Conservation (phyloP, 2,888 invertebrate species). For the Athalia rosae region DNA sequence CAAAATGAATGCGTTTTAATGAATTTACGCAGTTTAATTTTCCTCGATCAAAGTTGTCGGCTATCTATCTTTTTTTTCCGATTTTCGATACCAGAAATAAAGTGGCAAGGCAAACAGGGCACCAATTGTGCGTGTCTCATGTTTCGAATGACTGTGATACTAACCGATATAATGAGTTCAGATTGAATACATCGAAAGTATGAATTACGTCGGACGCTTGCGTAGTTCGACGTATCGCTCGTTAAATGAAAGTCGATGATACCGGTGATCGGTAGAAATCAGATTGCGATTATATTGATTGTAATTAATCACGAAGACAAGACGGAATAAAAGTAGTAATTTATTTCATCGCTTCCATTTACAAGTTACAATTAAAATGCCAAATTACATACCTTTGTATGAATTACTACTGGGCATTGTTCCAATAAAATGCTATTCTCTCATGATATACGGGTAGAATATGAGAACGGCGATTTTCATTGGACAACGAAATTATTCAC, state of each 20-base stretch:
- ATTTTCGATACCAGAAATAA: too few relatives aligned
- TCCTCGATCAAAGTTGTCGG: background rate
- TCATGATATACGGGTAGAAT: slow-evolving; percentile 15
- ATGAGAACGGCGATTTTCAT: background rate
- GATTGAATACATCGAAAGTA: too few relatives aligned
- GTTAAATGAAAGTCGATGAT: background rate
- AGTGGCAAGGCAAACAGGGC: too few relatives aligned
- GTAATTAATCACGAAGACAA: slow-evolving; percentile 8
- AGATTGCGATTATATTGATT: slow-evolving; percentile 12
- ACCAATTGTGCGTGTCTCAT: too few relatives aligned
- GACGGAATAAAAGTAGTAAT: slow-evolving; percentile 2
- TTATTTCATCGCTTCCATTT: slow-evolving; percentile 13
- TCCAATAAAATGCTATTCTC: slow-evolving; percentile 9
- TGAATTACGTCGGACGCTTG: background rate
- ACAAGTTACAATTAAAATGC: slow-evolving; percentile 22
- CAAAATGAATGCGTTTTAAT: slow-evolving; percentile 20
- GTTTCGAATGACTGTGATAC: too few relatives aligned
- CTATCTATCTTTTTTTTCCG: too few relatives aligned
- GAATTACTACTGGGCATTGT: slow-evolving; percentile 11
- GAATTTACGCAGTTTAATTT: background rate
- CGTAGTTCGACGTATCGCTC: background rate
- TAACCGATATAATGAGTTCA: too few relatives aligned
- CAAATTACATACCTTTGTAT: slow-evolving; percentile 8
- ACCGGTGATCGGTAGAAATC: background rate
- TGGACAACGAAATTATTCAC: background rate